Base-by-base conservation (phyloP, 2,888 invertebrate genomes). In the Drosophila suboccidentalis region DNA sequence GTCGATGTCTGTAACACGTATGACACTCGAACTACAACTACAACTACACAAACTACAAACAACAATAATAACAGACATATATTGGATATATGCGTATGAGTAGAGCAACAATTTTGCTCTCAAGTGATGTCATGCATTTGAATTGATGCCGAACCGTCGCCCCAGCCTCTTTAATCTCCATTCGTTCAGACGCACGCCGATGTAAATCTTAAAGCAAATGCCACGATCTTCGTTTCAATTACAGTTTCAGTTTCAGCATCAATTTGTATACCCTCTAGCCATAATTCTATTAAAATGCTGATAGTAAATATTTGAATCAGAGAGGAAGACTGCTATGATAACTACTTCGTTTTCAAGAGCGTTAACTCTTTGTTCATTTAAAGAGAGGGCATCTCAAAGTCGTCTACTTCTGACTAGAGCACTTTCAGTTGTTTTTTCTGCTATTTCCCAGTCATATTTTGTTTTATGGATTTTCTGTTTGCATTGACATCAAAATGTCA, bases 401-500 rank as follows among this genome's bases (percentile, higher is more conserved):
- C 38, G 6, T 17, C n/a, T 6, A 4, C 4, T 1, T 9, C 13
- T 17, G 13, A 15, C 29, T 47, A 9, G 22, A 17, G 9, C 13
- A 29, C 0, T 66, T 51, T 49, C 22, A 34, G 4, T 26, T 46
- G 29, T 38, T 43, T 63, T 57, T 13, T 29, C 19, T 49, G 46
- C 36, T 41, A 32, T 58, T 63, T 63, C 13, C 9, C 38, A 38
- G 46, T 36, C 36, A 44, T 55, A 38, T 41, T 38, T 13, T 34
- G 49, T 69, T 64, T 75, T 67, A 57, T 69, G 41, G 41, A 17
- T 64, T 82, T 74, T 64, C 54, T 61, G 75, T 65, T 72, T 58
- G 49, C 89, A 81, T 79, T 89, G 87, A 87, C 89, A 87, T 87
- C 60, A 78, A 89, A 86, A 70, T 87, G 85, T 86, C 82, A 84